phyloP scores from a whole-genome alignment of 2,113 vertebrate genomes.

The Spea bombifrons region DNA sequence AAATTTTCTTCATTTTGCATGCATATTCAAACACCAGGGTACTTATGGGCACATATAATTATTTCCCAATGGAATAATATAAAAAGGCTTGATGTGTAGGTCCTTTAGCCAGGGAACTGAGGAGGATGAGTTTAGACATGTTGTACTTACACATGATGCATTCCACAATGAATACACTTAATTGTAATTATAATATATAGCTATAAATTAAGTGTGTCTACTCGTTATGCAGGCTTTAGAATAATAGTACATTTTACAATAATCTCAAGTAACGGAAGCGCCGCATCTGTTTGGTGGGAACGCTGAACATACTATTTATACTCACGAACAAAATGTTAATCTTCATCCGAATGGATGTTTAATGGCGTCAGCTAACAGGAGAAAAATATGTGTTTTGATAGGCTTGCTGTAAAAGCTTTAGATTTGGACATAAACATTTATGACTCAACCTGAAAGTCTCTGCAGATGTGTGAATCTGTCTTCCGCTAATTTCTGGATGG shows the following conservation, averaged over 20 bases:
- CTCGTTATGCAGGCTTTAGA: neutral
- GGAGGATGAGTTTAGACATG: neutral
- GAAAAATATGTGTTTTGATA: slow-evolving; percentile 21
- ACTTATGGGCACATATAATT: too few relatives aligned
- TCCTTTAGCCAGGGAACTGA: neutral
- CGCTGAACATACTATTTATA: slow-evolving; percentile 9
- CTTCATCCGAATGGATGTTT: slow-evolving; percentile 12
- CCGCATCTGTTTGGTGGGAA: neutral
- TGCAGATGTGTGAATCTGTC: slow-evolving; percentile 26
- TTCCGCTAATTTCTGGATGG: slow-evolving; percentile 27
- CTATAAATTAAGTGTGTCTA: neutral
- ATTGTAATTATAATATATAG: neutral
- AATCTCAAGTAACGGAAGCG: neutral
- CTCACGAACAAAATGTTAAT: slow-evolving; percentile 16
- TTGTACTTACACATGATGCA: neutral
- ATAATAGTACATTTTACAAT: neutral
- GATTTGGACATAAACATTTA: slow-evolving; percentile 20
- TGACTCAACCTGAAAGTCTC: slow-evolving; percentile 1
- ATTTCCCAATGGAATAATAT: too few relatives aligned
- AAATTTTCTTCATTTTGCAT: too few relatives aligned
- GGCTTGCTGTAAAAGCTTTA: neutral
- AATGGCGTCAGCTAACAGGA: slow-evolving; percentile 9
- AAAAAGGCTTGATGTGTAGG: neutral
- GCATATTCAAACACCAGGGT: too few relatives aligned
- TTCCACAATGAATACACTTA: neutral